These are phyloP conservation scores for Cyaniris semiargus DNA, from an alignment of 2,888 invertebrate genomes.

Conservation along the genomic window DNA sequence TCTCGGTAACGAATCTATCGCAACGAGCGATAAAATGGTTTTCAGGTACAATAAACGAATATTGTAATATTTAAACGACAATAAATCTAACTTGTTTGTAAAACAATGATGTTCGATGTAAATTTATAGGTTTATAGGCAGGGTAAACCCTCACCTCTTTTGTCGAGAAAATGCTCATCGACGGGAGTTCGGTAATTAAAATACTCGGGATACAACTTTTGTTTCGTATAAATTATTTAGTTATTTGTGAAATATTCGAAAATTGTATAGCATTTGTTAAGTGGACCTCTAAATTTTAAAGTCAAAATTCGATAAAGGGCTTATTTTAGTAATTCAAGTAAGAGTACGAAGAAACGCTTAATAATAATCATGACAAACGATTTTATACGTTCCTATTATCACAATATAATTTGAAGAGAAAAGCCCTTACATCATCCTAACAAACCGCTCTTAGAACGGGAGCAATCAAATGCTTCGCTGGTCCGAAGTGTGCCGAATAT, in stretches of 20 bases:
- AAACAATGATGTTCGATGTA: constrained; percentile 44
- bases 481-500: constrained; percentile 41
- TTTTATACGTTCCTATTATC: constrained; percentile 22
- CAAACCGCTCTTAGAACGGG: constrained; percentile 37
- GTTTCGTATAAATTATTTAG: constrained; percentile 27
- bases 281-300: not conserved
- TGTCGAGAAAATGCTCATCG: constrained; percentile 29
- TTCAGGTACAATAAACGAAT: constrained; percentile 45
- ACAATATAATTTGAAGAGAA: constrained; percentile 37
- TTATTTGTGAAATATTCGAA: not conserved
- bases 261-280: not conserved
- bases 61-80: constrained; percentile 45
- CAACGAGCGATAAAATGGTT: constrained; percentile 45
- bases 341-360: not conserved
- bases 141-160: constrained; percentile 35
- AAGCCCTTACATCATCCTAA: constrained; percentile 38
- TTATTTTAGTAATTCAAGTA: too few relatives aligned
- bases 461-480: constrained; percentile 48
- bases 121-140: constrained; percentile 44
- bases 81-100: constrained; percentile 46
- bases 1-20: constrained; percentile 34
- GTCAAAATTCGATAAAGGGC: not conserved
- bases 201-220: constrained; percentile 31
- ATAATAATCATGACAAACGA: constrained; percentile 9
- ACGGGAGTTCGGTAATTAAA: constrained; percentile 27